Percentiles rank a stretch among this genome's conserved stretches.
phyloP scores from a whole-genome alignment of 2,113 vertebrate genomes.

The Lagenorhynchus albirostris region DNA sequence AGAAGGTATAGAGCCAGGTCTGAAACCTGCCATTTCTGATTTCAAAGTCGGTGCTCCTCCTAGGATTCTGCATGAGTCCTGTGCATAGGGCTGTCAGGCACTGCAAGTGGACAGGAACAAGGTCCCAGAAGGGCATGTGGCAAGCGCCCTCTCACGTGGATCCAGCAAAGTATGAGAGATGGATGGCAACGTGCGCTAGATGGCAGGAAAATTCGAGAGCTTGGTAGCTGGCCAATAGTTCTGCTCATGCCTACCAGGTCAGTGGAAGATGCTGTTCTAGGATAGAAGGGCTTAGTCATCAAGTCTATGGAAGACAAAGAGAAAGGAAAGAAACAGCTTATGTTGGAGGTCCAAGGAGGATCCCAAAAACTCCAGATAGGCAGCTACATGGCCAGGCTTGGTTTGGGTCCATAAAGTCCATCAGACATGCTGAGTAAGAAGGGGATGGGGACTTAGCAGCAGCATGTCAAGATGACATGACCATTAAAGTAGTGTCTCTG shows the following conservation, averaged over 20 bases:
- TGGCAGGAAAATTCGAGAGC: not conserved
- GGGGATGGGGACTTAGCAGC: not conserved
- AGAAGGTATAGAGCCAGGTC: not conserved
- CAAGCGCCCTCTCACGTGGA: not conserved
- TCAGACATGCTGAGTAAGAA: not conserved
- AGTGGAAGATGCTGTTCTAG: not conserved
- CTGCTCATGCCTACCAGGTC: not conserved
- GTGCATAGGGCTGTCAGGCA: not conserved
- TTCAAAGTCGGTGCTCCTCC: not conserved
- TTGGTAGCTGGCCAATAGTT: not conserved
- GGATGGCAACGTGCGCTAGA: fast-evolving
- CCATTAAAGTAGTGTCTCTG: not conserved
- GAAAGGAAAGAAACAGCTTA: not conserved
- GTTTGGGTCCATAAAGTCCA: not conserved
- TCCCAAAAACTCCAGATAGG: not conserved
- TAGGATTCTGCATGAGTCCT: not conserved
- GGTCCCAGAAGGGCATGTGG: not conserved
- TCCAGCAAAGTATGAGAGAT: not conserved
- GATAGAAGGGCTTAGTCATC: not conserved
- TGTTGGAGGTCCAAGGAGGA: not conserved
- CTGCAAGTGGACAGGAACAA: not conserved
- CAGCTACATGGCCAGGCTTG: not conserved
- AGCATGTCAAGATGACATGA: not conserved
- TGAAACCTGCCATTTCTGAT: not conserved
- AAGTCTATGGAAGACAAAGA: not conserved